Evolutionary conservation across 2,797 vertebrate genomes (phyloP), one percentile per base, ranked within the genome.

Genomic region (Epinephelus awoara): DNA sequence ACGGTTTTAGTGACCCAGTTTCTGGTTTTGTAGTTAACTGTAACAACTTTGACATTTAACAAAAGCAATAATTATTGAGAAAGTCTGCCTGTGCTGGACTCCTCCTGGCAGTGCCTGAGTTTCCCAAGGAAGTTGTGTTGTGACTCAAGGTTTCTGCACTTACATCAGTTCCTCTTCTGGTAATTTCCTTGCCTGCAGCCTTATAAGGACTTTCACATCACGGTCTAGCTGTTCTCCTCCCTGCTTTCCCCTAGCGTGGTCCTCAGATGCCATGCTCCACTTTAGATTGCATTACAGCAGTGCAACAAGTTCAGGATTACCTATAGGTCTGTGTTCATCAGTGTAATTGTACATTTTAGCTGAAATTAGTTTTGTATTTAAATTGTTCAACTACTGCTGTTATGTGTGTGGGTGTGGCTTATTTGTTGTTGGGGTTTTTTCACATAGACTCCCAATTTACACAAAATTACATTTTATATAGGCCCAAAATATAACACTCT

Each of bases 111-210:
- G 83, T 54, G 70, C 82, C 94, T 92, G 92, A 95, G 86, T 78
- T 87, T 94, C 51, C 85, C 93, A 91, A 96, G 96, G 97, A 97
- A 97, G 91, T 95, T 80, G 85, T 88, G 77, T 88, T 93, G 91
- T 98, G 98, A 99, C 96, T 98, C 97, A 98, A 97, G 91, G 85
- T 96, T 98, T 98, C 97, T 97, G 89, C 85, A 57, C 84, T 92
- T 90, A 95, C 94, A 95, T 98, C 96, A 98, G 94, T 96, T 97
- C 95, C 96, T 96, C 95, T 34, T 96, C 90, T 91, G 95, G 95
- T 94, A 89, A 93, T 96, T 98, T 98, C 96, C 97, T 97, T 91
- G 93, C 93, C 93, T 89, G 89, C 88, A 93, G 89, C 97, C 97
- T 97, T 98, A 97, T 97, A 97, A 96, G 96, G 96, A 94, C 93